Evolutionary conservation across 2,797 vertebrate genomes (phyloP), one percentile per base, ranked within the genome.

Genomic region (Chromis chromis): DNA sequence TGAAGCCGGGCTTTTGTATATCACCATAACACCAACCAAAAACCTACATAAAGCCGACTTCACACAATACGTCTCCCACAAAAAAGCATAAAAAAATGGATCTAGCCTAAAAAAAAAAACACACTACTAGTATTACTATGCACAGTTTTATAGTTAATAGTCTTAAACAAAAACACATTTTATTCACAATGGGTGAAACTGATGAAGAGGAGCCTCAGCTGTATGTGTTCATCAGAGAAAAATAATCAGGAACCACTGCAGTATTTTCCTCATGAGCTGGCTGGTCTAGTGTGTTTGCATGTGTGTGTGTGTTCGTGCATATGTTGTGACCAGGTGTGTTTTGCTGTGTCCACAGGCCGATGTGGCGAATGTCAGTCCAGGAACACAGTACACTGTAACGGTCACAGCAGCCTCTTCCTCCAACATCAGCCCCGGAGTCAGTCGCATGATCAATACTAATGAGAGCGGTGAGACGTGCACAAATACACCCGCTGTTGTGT

Each of bases 341-440:
- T 46, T 54, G 8, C 24, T 76, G 42, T 74, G 87, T 70, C 83
- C n/a, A 49, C 86, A 99, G 98, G 96, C 93, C 58, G 90, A 96
- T 76, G 92, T 97, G 90, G 94, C 87, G 52, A 93, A 79, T 74
- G 82, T 93, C 81, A 83, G 88, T 89, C 94, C 96, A 58, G 96
- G 94, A 68, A 96, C 94, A 61, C 88, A 90, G 28, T 96, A 96
- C 54, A 93, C 91, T 14, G 89, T 94, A 25, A 96, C 94, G 0
- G 85, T 97, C 83, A 94, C 95, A 77, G 89, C 96, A 33, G 89
- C 95, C 79, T 96, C 96, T 78, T 96, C 96, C 33, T 96, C 96
- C 46, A 88, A 93, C 19, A 93, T 95, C 75, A 96, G 96, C 79
- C 95, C 95, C 42, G 94, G 97, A 81, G 93, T 96, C 39, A 97